phyloP scores from a whole-genome alignment of 2,888 invertebrate genomes.

The Lepetodrilus schrolli region DNA sequence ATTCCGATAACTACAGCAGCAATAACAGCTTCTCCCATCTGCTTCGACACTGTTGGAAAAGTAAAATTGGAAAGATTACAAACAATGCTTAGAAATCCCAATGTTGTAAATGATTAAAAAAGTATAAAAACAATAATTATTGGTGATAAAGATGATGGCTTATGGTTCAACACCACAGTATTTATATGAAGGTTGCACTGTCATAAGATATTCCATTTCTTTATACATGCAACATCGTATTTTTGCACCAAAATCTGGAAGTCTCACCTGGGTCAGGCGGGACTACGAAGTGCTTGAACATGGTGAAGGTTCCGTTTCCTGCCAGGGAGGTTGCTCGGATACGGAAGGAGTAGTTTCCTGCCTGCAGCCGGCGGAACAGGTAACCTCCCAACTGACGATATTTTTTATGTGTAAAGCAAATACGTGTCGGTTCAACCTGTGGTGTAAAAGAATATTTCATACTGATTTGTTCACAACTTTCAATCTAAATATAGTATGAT shows the following conservation, averaged over 20 bases:
- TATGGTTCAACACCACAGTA: too few species aligned
- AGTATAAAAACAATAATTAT: too few species aligned
- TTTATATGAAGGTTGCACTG: background rate
- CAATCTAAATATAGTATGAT: too few species aligned
- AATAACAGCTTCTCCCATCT: constrained; percentile 36
- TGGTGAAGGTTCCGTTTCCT: constrained; percentile 77
- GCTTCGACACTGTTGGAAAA: background rate
- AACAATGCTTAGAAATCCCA: too few species aligned
- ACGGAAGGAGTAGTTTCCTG: constrained; percentile 89
- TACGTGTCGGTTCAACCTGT: constrained; percentile 50
- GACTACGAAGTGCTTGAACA: constrained; percentile 56
- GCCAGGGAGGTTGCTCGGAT: constrained; percentile 87
- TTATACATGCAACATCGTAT: too few species aligned
- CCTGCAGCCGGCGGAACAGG: constrained; percentile 71
- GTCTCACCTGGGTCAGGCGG: constrained; percentile 46
- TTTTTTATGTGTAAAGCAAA: constrained; percentile 78
- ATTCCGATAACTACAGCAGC: constrained; percentile 49
- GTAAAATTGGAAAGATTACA: too few species aligned
- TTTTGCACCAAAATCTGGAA: too few species aligned
- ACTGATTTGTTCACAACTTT: too few species aligned
- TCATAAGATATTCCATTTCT: background rate
- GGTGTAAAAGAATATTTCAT: constrained; percentile 5
- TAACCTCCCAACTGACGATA: constrained; percentile 56
- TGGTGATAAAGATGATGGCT: too few species aligned
- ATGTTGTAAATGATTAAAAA: too few species aligned